Evolutionary conservation across 2,888 invertebrate genomes (phyloP).

Genomic region (Disparrhopalites patrizii): DNA sequence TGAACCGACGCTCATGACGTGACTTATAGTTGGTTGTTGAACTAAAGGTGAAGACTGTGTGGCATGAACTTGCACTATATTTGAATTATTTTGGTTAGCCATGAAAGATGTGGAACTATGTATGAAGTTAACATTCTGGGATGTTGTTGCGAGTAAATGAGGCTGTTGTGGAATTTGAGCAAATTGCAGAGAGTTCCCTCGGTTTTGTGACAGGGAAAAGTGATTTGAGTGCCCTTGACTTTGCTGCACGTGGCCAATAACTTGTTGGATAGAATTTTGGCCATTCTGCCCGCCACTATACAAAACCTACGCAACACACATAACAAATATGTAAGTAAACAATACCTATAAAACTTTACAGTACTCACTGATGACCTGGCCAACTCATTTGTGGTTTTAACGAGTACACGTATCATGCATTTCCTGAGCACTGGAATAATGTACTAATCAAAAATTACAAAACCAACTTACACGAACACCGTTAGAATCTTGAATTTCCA

Average conservation of each 20-base stretch:
- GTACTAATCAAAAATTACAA: not conserved
- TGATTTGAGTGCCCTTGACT: conserved; percentile 27
- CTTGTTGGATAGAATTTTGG: conserved; percentile 31
- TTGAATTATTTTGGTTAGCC: conserved; percentile 17
- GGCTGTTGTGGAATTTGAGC: conserved; percentile 15
- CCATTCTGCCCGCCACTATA: conserved; percentile 43
- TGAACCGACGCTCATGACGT: conserved; percentile 36
- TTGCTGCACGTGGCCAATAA: conserved; percentile 28
- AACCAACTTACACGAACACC: conserved; percentile 36
- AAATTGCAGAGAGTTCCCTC: conserved; percentile 27
- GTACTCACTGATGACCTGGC: too few species aligned
- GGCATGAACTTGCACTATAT: conserved; percentile 41
- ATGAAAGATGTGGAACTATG: conserved; percentile 4
- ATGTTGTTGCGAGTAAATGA: conserved; percentile 4
- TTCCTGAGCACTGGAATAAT: too few species aligned
- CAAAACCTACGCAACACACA: conserved; percentile 41
- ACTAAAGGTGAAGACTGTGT: conserved; percentile 35
- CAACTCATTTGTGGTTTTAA: too few species aligned
- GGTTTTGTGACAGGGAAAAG: conserved; percentile 35
- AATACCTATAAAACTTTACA: too few species aligned
- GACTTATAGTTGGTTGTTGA: conserved; percentile 39
- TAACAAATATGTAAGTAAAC: too few species aligned
- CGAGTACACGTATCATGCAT: not conserved
- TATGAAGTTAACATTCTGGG: conserved; percentile 16
- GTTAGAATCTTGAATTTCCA: conserved; percentile 43